These are phyloP conservation scores for Struthidea cinerea DNA, from an alignment of 2,113 vertebrate genomes.

Conservation along the genomic window DNA sequence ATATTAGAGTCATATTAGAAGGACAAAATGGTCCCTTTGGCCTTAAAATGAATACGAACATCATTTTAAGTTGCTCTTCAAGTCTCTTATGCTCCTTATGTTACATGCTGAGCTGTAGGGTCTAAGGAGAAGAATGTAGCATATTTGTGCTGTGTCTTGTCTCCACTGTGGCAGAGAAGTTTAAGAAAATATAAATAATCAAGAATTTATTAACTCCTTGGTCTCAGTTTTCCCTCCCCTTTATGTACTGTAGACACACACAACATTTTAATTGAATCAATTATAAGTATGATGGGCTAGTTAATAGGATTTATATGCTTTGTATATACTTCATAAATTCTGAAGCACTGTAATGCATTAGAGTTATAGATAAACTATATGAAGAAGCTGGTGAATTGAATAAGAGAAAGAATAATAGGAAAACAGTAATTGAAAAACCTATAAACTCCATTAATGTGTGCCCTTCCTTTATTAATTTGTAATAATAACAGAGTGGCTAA, in stretches of 20 bases:
- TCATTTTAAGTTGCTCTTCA: not conserved
- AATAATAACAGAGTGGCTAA: constrained; percentile 63
- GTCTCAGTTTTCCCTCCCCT: constrained; percentile 25
- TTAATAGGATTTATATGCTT: constrained; percentile 68
- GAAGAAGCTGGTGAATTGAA: constrained; percentile 58
- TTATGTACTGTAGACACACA: constrained; percentile 40
- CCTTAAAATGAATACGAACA: not conserved
- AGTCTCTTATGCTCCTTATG: not conserved
- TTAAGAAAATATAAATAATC: constrained; percentile 59
- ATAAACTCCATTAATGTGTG: constrained; percentile 60
- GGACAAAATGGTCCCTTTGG: not conserved
- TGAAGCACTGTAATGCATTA: constrained; percentile 40
- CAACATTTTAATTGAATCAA: constrained; percentile 61
- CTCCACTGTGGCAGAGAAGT: constrained; percentile 16
- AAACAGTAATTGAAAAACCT: constrained; percentile 69
- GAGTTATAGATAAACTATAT: constrained; percentile 53
- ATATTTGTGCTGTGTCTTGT: not conserved
- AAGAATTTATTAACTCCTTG: constrained; percentile 60
- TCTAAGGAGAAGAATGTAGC: not conserved
- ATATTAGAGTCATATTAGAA: not conserved
- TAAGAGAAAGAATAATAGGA: constrained; percentile 67
- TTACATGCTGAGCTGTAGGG: not conserved
- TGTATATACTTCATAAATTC: constrained; percentile 67
- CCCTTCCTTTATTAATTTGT: constrained; percentile 72
- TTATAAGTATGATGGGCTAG: constrained; percentile 58